Conservation (phyloP, 92 coral and sea anemone species). For the Siderastrea radians region DNA sequence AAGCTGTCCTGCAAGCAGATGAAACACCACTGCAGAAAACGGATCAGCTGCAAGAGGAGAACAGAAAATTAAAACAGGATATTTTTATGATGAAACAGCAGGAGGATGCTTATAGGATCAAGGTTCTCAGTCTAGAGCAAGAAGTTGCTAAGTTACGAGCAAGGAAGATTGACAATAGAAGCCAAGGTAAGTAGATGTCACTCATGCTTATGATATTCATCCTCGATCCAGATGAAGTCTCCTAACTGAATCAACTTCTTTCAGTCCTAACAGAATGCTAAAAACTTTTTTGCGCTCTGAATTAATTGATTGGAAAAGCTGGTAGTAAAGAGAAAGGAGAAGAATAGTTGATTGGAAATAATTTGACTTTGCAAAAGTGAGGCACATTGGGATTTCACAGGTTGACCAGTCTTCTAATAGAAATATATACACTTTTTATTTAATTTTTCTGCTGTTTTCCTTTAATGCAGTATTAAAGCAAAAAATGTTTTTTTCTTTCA, state of each 20-base stretch:
- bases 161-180: conserved; percentile 45
- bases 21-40: conserved; percentile 9
- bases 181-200: conserved; percentile 34
- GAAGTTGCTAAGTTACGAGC: conserved; percentile 61
- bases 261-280: too few species aligned
- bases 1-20: background rate
- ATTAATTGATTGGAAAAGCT: too few species aligned
- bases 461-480: too few species aligned
- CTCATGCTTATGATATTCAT: background rate
- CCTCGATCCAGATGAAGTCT: background rate
- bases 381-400: too few species aligned
- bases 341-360: too few species aligned
- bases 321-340: too few species aligned
- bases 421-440: too few species aligned
- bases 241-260: background rate
- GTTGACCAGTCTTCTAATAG: too few species aligned
- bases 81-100: conserved; percentile 55
- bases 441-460: too few species aligned
- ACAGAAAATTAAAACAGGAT: conserved; percentile 58
- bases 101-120: conserved; percentile 51
- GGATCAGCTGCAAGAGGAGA: conserved; percentile 53
- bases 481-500: too few species aligned
- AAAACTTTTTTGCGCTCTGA: too few species aligned
- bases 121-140: conserved; percentile 68
- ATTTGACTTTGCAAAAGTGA: too few species aligned